These are phyloP conservation scores for Xestoiulus laeticollis DNA, from an alignment of 2,888 invertebrate genomes.

Conservation along the genomic window DNA sequence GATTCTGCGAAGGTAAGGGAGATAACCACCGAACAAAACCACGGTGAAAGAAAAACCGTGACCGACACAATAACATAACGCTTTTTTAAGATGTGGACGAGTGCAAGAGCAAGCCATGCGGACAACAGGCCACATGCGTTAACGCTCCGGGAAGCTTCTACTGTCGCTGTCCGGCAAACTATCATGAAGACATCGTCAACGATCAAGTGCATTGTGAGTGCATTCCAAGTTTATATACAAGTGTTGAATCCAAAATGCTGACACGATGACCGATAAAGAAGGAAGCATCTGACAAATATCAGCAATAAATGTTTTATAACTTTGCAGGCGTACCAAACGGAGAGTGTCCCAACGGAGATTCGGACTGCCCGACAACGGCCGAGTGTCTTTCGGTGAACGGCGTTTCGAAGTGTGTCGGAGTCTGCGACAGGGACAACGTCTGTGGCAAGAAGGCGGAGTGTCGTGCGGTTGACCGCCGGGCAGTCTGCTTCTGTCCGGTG, in stretches of 20 bases:
- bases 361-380: constrained; percentile 64
- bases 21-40: background rate
- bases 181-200: constrained; percentile 55
- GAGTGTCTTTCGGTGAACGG: constrained; percentile 71
- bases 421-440: constrained; percentile 64
- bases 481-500: constrained; percentile 81
- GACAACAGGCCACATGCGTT: constrained; percentile 78
- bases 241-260: background rate
- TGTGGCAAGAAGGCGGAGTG: constrained; percentile 86
- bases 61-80: background rate
- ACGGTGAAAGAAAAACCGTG: background rate
- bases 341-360: constrained; percentile 66
- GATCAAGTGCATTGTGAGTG: constrained; percentile 55
- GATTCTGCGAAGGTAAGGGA: constrained; percentile 70
- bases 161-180: constrained; percentile 79
- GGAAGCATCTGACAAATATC: background rate
- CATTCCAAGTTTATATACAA: too few relatives aligned
- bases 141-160: constrained; percentile 81
- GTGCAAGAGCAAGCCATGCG: constrained; percentile 78
- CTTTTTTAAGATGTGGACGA: constrained; percentile 75
- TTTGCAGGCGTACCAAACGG: constrained; percentile 64
- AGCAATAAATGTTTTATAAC: constrained; percentile 31
- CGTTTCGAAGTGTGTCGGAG: constrained; percentile 59
- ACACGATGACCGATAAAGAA: too few relatives aligned
- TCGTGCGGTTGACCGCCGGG: constrained; percentile 67